Conservation (phyloP, 2,797 vertebrate genomes). For the Ambastaia sidthimunki region DNA sequence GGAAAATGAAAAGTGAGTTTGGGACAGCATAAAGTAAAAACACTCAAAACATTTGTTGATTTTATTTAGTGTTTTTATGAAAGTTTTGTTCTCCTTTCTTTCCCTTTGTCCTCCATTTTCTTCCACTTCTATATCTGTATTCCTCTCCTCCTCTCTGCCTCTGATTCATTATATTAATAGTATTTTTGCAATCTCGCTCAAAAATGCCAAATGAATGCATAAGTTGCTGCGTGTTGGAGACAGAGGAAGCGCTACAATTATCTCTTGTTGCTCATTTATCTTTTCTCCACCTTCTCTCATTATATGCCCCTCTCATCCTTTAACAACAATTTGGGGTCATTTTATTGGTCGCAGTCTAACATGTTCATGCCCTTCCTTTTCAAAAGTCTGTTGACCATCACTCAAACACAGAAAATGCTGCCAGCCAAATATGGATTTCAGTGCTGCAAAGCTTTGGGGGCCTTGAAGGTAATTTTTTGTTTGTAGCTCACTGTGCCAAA, state of each 20-base stretch:
- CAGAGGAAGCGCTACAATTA: conserved; percentile 66
- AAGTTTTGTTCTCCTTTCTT: not conserved
- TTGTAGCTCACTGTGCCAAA: conserved; percentile 7
- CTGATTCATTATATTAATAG: conserved; percentile 68
- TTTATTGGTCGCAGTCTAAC: conserved; percentile 4
- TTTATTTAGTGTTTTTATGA: not conserved
- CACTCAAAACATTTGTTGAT: not conserved
- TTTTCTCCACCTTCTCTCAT: conserved; percentile 47
- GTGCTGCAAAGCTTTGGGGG: not conserved
- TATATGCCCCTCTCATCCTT: conserved; percentile 10
- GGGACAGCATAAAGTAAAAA: not conserved
- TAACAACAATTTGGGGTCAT: conserved; percentile 19
- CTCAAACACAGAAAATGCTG: not conserved
- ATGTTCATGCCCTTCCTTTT: conserved; percentile 8
- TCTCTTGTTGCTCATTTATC: conserved; percentile 71
- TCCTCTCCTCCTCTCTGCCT: conserved; percentile 61
- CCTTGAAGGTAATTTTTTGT: not conserved
- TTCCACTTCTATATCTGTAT: conserved; percentile 61
- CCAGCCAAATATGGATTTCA: not conserved
- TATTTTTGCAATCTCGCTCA: conserved; percentile 59
- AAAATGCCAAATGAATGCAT: conserved; percentile 57
- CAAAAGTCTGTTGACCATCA: conserved; percentile 4
- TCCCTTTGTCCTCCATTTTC: not conserved
- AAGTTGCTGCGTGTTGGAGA: conserved; percentile 46
- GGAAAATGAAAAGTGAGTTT: conserved; percentile 15